Percentiles rank a stretch among this genome's conserved stretches.
phyloP scores from a whole-genome alignment of 2,888 invertebrate species.

The Theretra japonica region DNA sequence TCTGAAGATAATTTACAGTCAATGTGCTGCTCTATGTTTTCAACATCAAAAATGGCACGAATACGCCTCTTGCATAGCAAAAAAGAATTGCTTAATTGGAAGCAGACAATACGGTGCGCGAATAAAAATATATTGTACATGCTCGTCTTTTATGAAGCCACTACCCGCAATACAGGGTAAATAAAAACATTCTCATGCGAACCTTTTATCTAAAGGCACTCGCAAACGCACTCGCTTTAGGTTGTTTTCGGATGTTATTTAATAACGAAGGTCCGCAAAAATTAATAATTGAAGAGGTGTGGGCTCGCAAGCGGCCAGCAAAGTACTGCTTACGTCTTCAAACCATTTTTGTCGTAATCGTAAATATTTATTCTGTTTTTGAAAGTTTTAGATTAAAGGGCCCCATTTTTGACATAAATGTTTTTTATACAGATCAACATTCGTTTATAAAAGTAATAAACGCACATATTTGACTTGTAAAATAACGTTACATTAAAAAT shows the following conservation, averaged over 20 bases:
- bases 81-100: slow-evolving; percentile 15
- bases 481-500: neutral
- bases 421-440: no score
- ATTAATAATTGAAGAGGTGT: neutral
- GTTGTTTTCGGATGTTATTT: neutral
- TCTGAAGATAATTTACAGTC: neutral
- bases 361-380: no score
- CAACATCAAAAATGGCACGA: neutral
- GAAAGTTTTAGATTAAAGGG: no score
- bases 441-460: no score
- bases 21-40: slow-evolving; percentile 12
- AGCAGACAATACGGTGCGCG: slow-evolving; percentile 3
- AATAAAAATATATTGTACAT: slow-evolving; percentile 14
- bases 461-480: neutral
- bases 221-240: neutral
- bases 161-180: slow-evolving; percentile 2
- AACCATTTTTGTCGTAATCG: neutral
- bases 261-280: neutral
- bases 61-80: slow-evolving; percentile 11
- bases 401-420: no score
- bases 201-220: slow-evolving; percentile 1
- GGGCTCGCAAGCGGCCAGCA: neutral
- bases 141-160: slow-evolving; percentile 17
- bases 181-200: slow-evolving; percentile 4
- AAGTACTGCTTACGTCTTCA: neutral